A percentile compares a stretch with the other conserved stretches of the same genome.
phyloP scores from a whole-genome alignment of 2,113 vertebrate genomes.

The Ondatra zibethicus region DNA sequence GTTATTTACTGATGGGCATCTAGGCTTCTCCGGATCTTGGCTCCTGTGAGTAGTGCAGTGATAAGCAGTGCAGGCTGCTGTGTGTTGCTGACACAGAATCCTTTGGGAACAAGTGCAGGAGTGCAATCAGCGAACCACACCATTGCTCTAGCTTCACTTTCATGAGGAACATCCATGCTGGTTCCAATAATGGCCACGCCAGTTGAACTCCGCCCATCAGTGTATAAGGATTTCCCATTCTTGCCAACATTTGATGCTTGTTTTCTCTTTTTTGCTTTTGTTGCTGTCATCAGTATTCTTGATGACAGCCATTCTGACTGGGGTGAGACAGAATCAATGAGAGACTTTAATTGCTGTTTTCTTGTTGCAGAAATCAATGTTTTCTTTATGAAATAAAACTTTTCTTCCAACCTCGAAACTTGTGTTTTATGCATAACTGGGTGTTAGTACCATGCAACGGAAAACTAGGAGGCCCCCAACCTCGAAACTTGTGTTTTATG shows the following conservation, averaged over 20 bases:
- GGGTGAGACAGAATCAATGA: not conserved
- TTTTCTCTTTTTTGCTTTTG: not conserved
- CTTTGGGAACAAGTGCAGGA: not conserved
- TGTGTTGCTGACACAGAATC: not conserved
- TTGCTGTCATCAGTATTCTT: not conserved
- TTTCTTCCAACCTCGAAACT: not conserved
- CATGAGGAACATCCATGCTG: not conserved
- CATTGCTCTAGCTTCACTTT: not conserved
- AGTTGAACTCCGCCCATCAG: not conserved
- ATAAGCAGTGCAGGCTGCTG: not conserved
- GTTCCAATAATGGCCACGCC: not conserved
- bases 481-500: not conserved
- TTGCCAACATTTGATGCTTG: not conserved
- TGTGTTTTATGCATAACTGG: not conserved
- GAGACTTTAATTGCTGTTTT: not conserved
- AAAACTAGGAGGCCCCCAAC: no score
- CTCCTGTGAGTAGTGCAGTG: rapidly evolving
- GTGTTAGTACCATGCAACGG: not conserved
- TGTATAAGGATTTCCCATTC: not conserved
- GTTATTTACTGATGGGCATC: not conserved
- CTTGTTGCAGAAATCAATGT: constrained; percentile 4
- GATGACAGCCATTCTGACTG: not conserved
- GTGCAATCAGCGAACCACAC: not conserved
- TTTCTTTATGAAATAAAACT: not conserved
- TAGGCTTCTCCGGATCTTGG: not conserved